phyloP scores from a whole-genome alignment of 2,888 invertebrate species.

The Bimastos eiseni region DNA sequence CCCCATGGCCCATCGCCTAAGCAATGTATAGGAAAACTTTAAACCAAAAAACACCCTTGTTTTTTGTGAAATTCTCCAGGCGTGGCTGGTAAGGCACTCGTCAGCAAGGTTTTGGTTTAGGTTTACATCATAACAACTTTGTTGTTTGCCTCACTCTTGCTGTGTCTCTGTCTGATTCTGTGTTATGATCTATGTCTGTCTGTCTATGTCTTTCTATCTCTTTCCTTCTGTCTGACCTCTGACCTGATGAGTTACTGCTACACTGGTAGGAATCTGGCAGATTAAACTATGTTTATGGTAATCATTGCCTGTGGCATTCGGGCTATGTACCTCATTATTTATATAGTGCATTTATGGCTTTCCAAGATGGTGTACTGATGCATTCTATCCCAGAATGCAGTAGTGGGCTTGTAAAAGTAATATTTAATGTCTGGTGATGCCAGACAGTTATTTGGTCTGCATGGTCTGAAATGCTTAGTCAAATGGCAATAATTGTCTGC shows the following conservation, averaged over 20 bases:
- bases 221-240: neutral
- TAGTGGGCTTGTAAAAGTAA: neutral
- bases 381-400: neutral
- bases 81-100: neutral
- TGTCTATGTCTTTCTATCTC: neutral
- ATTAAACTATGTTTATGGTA: slow-evolving; percentile 2
- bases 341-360: neutral
- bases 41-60: neutral
- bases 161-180: neutral
- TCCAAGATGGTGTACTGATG: neutral
- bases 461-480: neutral
- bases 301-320: neutral
- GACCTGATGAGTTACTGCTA: neutral
- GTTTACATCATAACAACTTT: slow-evolving; percentile 13
- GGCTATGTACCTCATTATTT: neutral
- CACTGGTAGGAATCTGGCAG: neutral
- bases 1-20: neutral
- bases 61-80: neutral
- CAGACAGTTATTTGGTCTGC: neutral
- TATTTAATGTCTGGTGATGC: neutral
- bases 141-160: neutral
- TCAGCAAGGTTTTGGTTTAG: neutral
- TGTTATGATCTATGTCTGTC: neutral
- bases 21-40: neutral
- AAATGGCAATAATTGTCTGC: neutral